Conservation (phyloP, 2,113 vertebrate species). For the Tursiops truncatus region DNA sequence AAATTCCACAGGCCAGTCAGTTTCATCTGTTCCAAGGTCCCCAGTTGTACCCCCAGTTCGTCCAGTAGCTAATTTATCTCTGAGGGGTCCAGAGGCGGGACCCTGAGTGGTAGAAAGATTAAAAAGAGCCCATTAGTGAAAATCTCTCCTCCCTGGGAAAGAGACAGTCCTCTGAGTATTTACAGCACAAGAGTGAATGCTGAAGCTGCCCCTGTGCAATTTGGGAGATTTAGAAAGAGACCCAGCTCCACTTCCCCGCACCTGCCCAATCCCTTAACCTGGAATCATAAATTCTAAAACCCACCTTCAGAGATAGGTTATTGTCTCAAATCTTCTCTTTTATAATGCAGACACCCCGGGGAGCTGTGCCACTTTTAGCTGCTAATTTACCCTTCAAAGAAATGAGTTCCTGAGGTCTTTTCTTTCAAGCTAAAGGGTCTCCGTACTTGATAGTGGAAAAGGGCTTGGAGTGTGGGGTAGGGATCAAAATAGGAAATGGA, state of each 20-base stretch:
- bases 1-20: not conserved
- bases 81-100: not conserved
- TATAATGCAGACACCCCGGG: not conserved
- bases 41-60: not conserved
- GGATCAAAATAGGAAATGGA: not conserved
- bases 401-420: not conserved
- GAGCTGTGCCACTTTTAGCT: not conserved
- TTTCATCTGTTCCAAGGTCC: not conserved
- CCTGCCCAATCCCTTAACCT: not conserved
- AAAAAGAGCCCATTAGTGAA: not conserved
- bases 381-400: not conserved
- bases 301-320: not conserved
- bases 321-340: not conserved
- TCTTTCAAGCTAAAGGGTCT: not conserved
- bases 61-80: not conserved
- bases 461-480: not conserved
- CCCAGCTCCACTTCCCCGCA: not conserved
- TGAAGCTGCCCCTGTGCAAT: not conserved
- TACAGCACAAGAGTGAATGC: not conserved
- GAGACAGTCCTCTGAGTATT: not conserved
- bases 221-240: not conserved
- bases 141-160: not conserved
- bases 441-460: not conserved
- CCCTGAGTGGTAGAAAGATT: not conserved
- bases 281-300: constrained; percentile 14